Base-by-base conservation (phyloP, 1,140 invertebrate genomes). In the Drosophila mayri region DNA sequence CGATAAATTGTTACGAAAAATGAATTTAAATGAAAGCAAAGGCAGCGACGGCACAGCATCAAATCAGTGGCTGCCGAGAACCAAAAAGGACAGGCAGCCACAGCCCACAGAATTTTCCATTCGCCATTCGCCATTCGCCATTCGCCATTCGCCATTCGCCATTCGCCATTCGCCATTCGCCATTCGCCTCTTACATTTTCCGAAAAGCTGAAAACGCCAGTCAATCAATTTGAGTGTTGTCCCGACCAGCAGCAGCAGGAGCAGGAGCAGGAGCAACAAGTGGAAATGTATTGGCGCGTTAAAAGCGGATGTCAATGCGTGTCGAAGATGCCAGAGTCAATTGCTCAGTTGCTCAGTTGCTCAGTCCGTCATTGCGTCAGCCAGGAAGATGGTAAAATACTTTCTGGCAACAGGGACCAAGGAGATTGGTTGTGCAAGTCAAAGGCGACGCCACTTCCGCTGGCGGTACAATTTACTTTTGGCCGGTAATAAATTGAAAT, bases 401-500 rank as follows among this genome's bases (percentile, higher is more conserved):
- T 64, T 61, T 43, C 22, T 22, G 52, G 43, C 25, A 16, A 18
- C 14, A 7, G 38, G 30, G 32, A 20, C 22, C 44, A 44, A 30
- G 61, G 64, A 61, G 40, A 63, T 41, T 37, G 70, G 68, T 18
- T 74, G 58, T 44, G 25, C 62, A 55, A 77, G 62, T 84, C 81
- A 79, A 81, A 82, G 64, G 83, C 75, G 64, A 62, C 67, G 68
- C 80, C 79, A 68, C 84, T 90, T 88, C 84, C 84, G 84, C 62
- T 85, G 63, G 58, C 62, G 71, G 67, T 71, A 76, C 76, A 82
- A 83, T 87, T 87, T 83, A 76, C 84, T 79, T 88, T 76, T 73
- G 57, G 62, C 67, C 49, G 77, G 77, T 90, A 90, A 88, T 84
- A 90, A 88, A 88, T 90, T 88, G 85, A 88, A 88, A 88, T 57